These are phyloP conservation scores for Echiichthys vipera DNA, from an alignment of 2,797 vertebrate species.

Conservation along the genomic window DNA sequence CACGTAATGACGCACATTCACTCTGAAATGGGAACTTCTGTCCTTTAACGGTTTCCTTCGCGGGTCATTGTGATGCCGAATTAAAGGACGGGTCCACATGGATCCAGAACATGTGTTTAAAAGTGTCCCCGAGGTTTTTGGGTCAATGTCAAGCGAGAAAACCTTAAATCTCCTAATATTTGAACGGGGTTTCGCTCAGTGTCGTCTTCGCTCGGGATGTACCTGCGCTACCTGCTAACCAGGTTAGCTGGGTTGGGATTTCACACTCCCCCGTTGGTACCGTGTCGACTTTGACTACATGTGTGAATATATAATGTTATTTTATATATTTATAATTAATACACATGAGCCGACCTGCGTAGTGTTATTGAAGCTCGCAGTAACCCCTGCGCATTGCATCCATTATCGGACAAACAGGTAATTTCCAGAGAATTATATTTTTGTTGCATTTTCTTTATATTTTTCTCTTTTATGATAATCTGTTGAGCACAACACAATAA, in stretches of 20 bases:
- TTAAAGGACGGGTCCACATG: accelerated
- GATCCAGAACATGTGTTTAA: accelerated
- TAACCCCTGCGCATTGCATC: background rate
- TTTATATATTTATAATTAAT: background rate
- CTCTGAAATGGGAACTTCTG: background rate
- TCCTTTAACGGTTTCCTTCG: accelerated
- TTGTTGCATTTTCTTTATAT: too few relatives aligned
- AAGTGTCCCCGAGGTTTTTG: accelerated
- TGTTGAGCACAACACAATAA: background rate
- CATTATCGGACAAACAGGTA: constrained; percentile 37
- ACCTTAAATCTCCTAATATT: background rate
- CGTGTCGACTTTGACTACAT: background rate
- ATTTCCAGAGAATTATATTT: background rate
- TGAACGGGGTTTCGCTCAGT: background rate
- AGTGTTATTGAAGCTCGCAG: background rate
- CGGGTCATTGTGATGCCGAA: background rate
- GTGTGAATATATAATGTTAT: too few relatives aligned
- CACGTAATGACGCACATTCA: constrained; percentile 40
- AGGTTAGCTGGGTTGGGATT: constrained; percentile 3
- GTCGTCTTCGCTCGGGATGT: background rate
- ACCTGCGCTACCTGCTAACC: constrained; percentile 8
- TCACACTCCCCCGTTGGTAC: background rate
- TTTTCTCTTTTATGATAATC: background rate
- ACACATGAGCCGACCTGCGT: background rate
- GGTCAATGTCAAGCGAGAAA: background rate